phyloP scores from a whole-genome alignment of 2,797 vertebrate genomes.

The Danio kyathit region DNA sequence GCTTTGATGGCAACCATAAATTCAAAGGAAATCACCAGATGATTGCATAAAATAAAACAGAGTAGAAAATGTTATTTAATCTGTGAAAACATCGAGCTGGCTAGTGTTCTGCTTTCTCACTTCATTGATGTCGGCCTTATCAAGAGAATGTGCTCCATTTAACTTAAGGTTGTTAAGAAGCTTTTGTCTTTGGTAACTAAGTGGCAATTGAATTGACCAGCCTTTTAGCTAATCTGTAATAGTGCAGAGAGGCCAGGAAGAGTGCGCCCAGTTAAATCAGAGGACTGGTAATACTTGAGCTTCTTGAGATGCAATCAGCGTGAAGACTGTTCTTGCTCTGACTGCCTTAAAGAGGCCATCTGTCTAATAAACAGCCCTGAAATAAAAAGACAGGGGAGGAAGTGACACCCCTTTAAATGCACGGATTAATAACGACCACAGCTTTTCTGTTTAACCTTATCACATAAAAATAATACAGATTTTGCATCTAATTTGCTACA shows the following conservation, averaged over 20 bases:
- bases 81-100: not conserved
- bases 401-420: constrained; percentile 12
- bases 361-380: constrained; percentile 22
- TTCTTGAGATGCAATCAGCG: constrained; percentile 27
- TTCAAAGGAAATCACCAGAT: not conserved
- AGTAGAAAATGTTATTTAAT: not conserved
- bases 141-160: constrained; percentile 30
- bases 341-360: constrained; percentile 20
- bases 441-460: not conserved
- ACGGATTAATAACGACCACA: not conserved
- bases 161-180: constrained; percentile 36
- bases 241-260: constrained; percentile 23
- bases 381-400: constrained; percentile 13
- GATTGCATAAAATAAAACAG: not conserved
- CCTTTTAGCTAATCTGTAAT: constrained; percentile 43
- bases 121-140: constrained; percentile 28
- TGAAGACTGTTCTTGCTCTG: constrained; percentile 14
- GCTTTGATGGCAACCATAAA: no score
- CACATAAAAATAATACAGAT: not conserved
- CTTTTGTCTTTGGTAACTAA: constrained; percentile 45
- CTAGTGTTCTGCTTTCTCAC: not conserved
- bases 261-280: constrained; percentile 25
- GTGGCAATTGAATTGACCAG: constrained; percentile 42
- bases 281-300: constrained; percentile 20
- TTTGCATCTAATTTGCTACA: not conserved